Evolutionary conservation across 2,888 invertebrate species (phyloP), one percentile per base, ranked within the genome.

Genomic region (Gisinianus flammeolus): DNA sequence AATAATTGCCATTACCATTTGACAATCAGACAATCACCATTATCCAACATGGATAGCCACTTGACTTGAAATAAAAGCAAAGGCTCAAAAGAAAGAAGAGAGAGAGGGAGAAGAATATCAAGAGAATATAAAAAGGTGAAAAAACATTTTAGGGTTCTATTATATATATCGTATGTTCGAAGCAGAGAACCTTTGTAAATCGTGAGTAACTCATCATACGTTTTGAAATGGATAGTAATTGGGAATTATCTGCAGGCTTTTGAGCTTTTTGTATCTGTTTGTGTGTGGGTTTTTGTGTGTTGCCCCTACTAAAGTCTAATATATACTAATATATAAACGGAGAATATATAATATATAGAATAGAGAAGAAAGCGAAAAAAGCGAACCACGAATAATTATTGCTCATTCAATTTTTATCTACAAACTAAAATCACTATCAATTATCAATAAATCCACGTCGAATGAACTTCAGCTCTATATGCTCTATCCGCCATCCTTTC

Each of bases 321-420:
- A 35, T 8, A 35, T 12, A 35, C 12, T 12, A 19, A 44, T 4
- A 6, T 6, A 44, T 44, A 44, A 19, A 44, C 2, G 2, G 19
- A 44, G 44, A 44, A 16, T 2, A 44, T 6, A 44, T 19, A 44
- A 1, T 4, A 44, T 12, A 44, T 19, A 44, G 44, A 16, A 44
- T 44, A 44, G 44, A 44, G 16, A 44, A 44, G 44, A 44, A 44
- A 44, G 19, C n/a, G 44, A 44, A 44, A 16, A 44, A 44, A 44
- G 44, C 12, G 44, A 16, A 16, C 19, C 19, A 44, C 44, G 19
- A 19, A 12, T 44, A 44, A 44, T 62, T 62, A 62, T 62, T 62
- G 22, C 62, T 62, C 62, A 62, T 62, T 22, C 62, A 62, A 12
- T 62, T 62, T 62, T 62, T 28, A 26, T 64, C 28, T 26, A 64